A percentile compares a stretch with the other conserved stretches of the same genome.
phyloP scores from a whole-genome alignment of 2,888 invertebrate genomes.

The Aphidius colemani region DNA sequence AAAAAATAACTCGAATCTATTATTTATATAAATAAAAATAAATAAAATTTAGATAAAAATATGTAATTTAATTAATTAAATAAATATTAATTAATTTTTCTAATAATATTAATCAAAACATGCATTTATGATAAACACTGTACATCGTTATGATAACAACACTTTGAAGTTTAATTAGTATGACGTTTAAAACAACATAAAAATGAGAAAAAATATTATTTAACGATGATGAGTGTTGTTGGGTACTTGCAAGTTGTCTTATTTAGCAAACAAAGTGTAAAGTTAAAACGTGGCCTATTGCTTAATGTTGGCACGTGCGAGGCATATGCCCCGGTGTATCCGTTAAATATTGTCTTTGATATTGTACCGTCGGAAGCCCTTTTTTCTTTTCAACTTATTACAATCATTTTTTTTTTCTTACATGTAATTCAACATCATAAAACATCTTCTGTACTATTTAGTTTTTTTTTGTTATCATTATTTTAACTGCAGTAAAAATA shows the following conservation, averaged over 20 bases:
- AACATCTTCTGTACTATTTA: constrained; percentile 26
- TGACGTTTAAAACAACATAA: neutral
- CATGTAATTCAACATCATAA: constrained; percentile 23
- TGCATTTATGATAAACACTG: too few relatives aligned
- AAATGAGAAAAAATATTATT: neutral
- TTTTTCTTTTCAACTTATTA: constrained; percentile 34
- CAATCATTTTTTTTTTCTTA: constrained; percentile 27
- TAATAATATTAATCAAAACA: too few relatives aligned
- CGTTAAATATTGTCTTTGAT: constrained; percentile 59
- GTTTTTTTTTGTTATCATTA: constrained; percentile 15
- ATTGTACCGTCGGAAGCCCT: constrained; percentile 51
- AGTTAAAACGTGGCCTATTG: constrained; percentile 47
- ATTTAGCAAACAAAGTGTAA: constrained; percentile 59
- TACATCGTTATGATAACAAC: too few relatives aligned
- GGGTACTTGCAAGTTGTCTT: constrained; percentile 42
- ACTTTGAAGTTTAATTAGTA: neutral
- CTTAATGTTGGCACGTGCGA: constrained; percentile 53
- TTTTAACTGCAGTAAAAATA: neutral
- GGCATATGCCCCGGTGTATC: constrained; percentile 53
- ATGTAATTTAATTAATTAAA: too few relatives aligned
- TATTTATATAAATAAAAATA: neutral
- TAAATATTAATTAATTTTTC: too few relatives aligned
- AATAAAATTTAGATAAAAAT: neutral
- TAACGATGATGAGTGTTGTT: constrained; percentile 15
- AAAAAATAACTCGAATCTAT: constrained; percentile 27